Conservation (phyloP, 1,140 invertebrate genomes). For the Drosophila burlai region DNA sequence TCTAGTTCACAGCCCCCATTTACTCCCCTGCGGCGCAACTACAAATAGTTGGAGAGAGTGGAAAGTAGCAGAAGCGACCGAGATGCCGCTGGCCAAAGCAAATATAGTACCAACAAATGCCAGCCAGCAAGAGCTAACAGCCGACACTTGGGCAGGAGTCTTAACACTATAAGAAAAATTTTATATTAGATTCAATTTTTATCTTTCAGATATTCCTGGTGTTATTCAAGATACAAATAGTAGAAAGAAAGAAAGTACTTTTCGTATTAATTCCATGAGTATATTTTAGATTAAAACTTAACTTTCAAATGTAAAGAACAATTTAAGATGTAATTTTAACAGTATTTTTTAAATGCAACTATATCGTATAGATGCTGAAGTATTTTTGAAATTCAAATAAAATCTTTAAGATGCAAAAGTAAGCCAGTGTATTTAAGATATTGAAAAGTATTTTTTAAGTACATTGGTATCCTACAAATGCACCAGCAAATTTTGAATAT, state of each 20-base stretch:
- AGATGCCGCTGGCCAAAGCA: constrained; percentile 57
- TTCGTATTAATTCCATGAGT: too few species aligned
- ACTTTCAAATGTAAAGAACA: not conserved
- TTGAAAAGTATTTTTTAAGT: too few species aligned
- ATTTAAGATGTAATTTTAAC: not conserved
- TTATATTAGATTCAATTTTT: not conserved
- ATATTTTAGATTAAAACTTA: too few species aligned
- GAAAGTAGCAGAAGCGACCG: constrained; percentile 50
- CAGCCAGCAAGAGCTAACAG: constrained; percentile 31
- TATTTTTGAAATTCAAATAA: too few species aligned
- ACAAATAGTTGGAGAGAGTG: constrained; percentile 42
- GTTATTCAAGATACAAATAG: not conserved
- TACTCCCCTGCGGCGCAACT: constrained; percentile 6
- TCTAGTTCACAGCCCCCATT: not conserved
- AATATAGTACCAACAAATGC: constrained; percentile 55
- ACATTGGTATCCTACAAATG: not conserved
- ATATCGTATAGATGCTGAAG: too few species aligned
- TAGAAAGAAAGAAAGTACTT: too few species aligned
- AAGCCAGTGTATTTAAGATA: too few species aligned
- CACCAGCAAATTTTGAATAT: not conserved
- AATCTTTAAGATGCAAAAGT: not conserved
- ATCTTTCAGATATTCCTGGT: not conserved
- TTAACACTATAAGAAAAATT: not conserved
- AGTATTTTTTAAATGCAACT: not conserved
- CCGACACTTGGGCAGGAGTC: constrained; percentile 56